Evolutionary conservation across 2,797 vertebrate species (phyloP).

Genomic region (Hydrocynus forskahlii): DNA sequence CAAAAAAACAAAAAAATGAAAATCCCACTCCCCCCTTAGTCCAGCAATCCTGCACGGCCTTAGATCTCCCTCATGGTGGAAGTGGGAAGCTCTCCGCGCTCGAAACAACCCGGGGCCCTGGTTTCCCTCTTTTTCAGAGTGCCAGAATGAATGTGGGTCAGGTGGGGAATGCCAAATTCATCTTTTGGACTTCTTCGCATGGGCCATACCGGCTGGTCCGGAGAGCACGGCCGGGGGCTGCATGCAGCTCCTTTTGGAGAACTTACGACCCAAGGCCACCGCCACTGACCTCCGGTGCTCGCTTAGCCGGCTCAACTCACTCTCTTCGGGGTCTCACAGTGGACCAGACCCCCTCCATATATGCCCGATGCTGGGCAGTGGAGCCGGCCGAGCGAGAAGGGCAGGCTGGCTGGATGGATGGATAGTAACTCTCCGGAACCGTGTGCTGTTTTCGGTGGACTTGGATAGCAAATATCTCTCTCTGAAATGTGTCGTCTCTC

Average conservation of each 20-base stretch:
- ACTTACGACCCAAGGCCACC: constrained; percentile 54
- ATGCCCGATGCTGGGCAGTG: constrained; percentile 29
- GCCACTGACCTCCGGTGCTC: constrained; percentile 39
- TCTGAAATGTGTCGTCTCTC: constrained; percentile 23
- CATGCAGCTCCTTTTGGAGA: constrained; percentile 58
- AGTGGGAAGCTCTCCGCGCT: constrained; percentile 60
- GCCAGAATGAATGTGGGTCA: constrained; percentile 62
- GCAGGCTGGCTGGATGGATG: background rate
- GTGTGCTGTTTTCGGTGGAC: constrained; percentile 14
- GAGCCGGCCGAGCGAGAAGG: background rate
- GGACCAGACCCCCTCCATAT: constrained; percentile 46
- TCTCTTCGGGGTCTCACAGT: constrained; percentile 44
- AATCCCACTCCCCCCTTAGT: constrained; percentile 65
- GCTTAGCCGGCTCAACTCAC: constrained; percentile 38
- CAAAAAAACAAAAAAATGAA: constrained; percentile 52
- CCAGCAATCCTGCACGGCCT: constrained; percentile 60
- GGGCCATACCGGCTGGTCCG: constrained; percentile 62
- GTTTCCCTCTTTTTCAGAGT: constrained; percentile 51
- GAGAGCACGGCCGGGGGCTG: constrained; percentile 57
- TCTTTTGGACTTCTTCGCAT: constrained; percentile 67
- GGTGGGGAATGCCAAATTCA: constrained; percentile 64
- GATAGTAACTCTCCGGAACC: constrained; percentile 23
- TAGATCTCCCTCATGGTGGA: constrained; percentile 72
- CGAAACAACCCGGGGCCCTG: constrained; percentile 56
- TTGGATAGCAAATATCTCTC: constrained; percentile 7